These are phyloP conservation scores for Lota lota DNA, from an alignment of 2,113 vertebrate genomes.

Conservation along the genomic window DNA sequence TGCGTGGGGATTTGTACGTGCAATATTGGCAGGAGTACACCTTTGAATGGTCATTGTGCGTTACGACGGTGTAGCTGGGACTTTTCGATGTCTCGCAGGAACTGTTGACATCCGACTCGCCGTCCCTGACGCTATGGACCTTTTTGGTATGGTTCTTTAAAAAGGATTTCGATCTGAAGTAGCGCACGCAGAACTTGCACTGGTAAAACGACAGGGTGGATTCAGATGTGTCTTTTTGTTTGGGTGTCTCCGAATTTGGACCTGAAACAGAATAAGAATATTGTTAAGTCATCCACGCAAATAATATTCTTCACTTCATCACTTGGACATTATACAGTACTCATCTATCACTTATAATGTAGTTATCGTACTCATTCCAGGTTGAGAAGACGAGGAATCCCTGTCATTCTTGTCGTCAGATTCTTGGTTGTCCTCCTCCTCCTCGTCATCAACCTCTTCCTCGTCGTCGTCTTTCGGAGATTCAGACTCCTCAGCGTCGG, in stretches of 20 bases:
- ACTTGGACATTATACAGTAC: too few species aligned
- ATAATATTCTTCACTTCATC: not conserved
- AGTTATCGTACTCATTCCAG: constrained; percentile 81
- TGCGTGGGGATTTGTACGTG: constrained; percentile 92
- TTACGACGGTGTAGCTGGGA: constrained; percentile 83
- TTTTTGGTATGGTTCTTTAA: constrained; percentile 93
- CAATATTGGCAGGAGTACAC: constrained; percentile 95
- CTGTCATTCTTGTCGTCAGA: constrained; percentile 82
- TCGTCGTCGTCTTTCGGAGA: constrained; percentile 47
- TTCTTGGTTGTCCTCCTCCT: constrained; percentile 85
- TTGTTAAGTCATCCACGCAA: constrained; percentile 4
- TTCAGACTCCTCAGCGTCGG: constrained; percentile 83
- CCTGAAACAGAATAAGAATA: constrained; percentile 77
- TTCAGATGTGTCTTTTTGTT: constrained; percentile 79
- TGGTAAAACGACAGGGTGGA: constrained; percentile 90
- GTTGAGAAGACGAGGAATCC: constrained; percentile 81
- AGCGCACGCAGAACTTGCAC: constrained; percentile 97
- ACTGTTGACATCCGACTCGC: constrained; percentile 71
- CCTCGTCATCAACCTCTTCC: constrained; percentile 55
- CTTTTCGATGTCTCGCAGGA: constrained; percentile 68
- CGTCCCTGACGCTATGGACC: constrained; percentile 80
- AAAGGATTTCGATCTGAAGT: constrained; percentile 96
- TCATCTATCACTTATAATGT: constrained; percentile 31
- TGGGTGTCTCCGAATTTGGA: constrained; percentile 80
- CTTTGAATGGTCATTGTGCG: constrained; percentile 84